Base-by-base conservation (phyloP, 2,888 invertebrate species). In the Trichogramma dendrolimi region DNA sequence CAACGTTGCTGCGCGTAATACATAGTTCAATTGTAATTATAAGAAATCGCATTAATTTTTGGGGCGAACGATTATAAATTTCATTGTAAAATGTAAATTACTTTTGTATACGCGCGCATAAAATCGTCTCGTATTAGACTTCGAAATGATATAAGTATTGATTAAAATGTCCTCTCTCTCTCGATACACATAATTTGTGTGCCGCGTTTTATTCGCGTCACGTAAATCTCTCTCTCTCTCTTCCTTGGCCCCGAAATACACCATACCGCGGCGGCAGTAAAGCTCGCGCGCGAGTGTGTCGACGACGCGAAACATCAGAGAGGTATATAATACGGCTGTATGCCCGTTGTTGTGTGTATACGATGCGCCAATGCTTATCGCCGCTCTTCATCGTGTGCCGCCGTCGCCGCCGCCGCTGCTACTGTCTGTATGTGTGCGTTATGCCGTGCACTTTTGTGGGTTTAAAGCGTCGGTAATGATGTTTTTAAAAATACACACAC, bases 401-500 rank as follows among this genome's bases (percentile, higher is more conserved):
- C 27, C 27, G 27, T 3, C 27, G 52, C 40, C 14, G 27, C 27
- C 27, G 27, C 27, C 27, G 27, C 27, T 27, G 27, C 27, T 27
- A 27, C 27, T 2, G 27, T 2, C 14, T 14, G 14, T 27, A 27
- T 27, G 27, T 27, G 27, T 27, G 2, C 3, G 27, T 27, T 27
- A 27, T 27, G 27, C 2, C 27, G 2, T 27, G 27, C 27, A 27
- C 27, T 27, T 27, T 27, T 27, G 39, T 54, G 41, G 46, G 49
- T 40, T 50, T 40, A 57, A 62, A 61, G 64, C 61, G 64, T 64
- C 56, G 63, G 64, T 66, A 65, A 67, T 64, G 65, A 64, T 64
- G 64, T 63, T 64, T 66, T 68, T 64, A 65, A 68, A 67, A 64
- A 63, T 47, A 63, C 67, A 58, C 67, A 27, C 27, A 27, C 2